Evolutionary conservation across 2,113 vertebrate genomes (phyloP), one percentile per base, ranked within the genome.

Genomic region (Coregonus clupeaformis): DNA sequence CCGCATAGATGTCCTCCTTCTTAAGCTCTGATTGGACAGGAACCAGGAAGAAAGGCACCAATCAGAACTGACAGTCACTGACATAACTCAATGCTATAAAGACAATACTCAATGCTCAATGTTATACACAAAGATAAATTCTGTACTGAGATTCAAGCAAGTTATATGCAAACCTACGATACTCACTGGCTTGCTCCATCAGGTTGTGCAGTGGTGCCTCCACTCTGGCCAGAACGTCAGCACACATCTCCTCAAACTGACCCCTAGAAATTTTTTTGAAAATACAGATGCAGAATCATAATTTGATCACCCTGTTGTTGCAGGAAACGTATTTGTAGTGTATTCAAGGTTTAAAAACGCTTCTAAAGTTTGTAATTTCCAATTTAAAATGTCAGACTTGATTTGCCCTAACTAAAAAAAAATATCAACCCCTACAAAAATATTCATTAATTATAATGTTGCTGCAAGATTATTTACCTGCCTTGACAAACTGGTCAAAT

Each of bases 111-210:
- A 42, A 11, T 3, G 36, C 52, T 2, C 24, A 57, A 68, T 14
- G 25, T 4, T 29, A 12, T 20, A 24, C 3, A 20, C 18, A 16
- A 4, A 11, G 3, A 68, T 18, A 16, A 18, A 52, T 18, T 1
- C 49, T 16, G 3, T 52, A 18, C 49, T 18, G 14, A 52, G 16
- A 18, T 52, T 52, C 13, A 52, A 13, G 49, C 49, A 52, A 52
- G 49, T 14, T 52, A 52, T 18, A 16, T 52, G 49, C 49, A 36
- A 24, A 47, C 24, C 45, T 6, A 1, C 24, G 12, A 22, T 55
- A 96, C 97, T 96, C 82, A 99, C 98, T 97, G 81, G 96, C 86
- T 82, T 97, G 95, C 67, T 99, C 97, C 91, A 99, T 84, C 74
- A 98, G 88, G 14, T 92, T 95, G 55, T 94, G 95, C 76, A 99